phyloP scores from a whole-genome alignment of 2,113 vertebrate genomes.

The Myotis davidii region DNA sequence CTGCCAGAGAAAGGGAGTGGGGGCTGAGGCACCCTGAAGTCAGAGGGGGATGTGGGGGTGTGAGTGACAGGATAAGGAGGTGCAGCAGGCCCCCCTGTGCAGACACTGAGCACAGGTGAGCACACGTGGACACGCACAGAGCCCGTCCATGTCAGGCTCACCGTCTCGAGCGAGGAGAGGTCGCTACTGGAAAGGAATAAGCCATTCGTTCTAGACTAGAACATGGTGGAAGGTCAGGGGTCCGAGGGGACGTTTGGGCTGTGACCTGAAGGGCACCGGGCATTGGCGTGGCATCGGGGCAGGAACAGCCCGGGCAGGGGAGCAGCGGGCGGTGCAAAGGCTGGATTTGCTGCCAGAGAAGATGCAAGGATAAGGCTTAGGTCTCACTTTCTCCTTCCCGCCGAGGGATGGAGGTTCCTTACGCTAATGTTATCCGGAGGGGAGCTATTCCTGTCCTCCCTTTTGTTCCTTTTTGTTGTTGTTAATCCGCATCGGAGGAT shows the following conservation, averaged over 20 bases:
- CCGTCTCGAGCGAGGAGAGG: not conserved
- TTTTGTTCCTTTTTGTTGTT: too few species aligned
- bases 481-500: too few species aligned
- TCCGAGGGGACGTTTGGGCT: not conserved
- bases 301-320: fast-evolving
- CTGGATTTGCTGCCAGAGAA: not conserved
- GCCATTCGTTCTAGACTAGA: not conserved
- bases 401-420: not conserved
- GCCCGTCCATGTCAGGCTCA: fast-evolving
- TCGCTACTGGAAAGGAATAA: fast-evolving
- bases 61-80: fast-evolving
- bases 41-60: fast-evolving
- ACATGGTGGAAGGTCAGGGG: not conserved
- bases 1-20: not conserved
- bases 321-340: not conserved
- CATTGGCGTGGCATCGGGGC: not conserved
- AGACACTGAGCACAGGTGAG: not conserved
- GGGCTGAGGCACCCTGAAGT: not conserved
- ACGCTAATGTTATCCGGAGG: not conserved
- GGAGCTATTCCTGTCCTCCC: not conserved
- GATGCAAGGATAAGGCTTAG: not conserved
- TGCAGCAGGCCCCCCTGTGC: too few species aligned
- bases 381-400: not conserved
- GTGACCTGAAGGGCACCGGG: not conserved
- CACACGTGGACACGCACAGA: not conserved